phyloP scores from a whole-genome alignment of 1,140 invertebrate species.

The Dysdera silvatica region DNA sequence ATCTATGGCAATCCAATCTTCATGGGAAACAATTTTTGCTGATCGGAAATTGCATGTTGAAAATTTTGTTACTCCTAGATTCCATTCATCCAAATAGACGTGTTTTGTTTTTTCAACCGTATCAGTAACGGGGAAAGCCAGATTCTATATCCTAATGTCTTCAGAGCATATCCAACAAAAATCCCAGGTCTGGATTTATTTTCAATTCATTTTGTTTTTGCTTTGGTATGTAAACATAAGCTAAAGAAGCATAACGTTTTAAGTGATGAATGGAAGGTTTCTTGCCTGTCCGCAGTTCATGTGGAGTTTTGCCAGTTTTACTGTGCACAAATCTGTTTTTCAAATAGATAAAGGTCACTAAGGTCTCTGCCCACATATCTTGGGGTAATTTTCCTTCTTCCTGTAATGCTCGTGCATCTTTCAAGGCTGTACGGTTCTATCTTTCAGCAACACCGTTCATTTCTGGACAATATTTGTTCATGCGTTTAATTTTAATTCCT shows the following conservation, averaged over 20 bases:
- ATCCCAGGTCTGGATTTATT: neutral
- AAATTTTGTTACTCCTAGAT: neutral
- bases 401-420: slow-evolving; percentile 41
- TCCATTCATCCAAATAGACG: neutral
- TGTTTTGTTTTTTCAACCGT: neutral
- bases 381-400: slow-evolving; percentile 34
- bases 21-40: neutral
- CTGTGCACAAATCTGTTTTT: neutral
- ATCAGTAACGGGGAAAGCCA: neutral
- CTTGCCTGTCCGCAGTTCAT: slow-evolving; percentile 24
- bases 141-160: slow-evolving; percentile 4
- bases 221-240: slow-evolving; percentile 8
- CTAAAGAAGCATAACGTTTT: neutral
- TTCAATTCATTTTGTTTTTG: slow-evolving; percentile 26
- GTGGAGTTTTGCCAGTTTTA: slow-evolving; percentile 36
- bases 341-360: neutral
- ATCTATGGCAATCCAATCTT: neutral
- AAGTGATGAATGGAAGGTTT: slow-evolving; percentile 5
- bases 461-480: slow-evolving; percentile 46
- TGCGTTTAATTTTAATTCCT: slow-evolving; percentile 41
- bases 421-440: slow-evolving; percentile 42
- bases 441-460: slow-evolving; percentile 50
- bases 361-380: slow-evolving; percentile 2
- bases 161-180: slow-evolving; percentile 14
- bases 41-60: neutral